Evolutionary conservation across 2,888 invertebrate species (phyloP), one percentile per base, ranked within the genome.

Genomic region (Coenonympha glycerion): DNA sequence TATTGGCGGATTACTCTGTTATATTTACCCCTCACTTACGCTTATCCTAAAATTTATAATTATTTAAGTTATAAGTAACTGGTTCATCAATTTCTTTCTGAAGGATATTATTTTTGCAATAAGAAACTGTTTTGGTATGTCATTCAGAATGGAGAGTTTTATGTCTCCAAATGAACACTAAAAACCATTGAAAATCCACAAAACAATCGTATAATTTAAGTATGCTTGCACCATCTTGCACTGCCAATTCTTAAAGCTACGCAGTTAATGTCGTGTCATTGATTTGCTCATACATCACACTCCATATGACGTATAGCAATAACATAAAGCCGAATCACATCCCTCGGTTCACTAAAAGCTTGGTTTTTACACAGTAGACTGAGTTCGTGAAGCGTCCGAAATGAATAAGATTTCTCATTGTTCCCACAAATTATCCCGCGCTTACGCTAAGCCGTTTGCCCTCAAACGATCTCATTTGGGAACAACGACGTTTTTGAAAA

Each of bases 341-440:
- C 22, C 9, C 9, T 1, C 13, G 18, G 30, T 18, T 30, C 18
- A 13, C 6, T 2, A 41, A 30, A 21, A 39, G 24, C 41, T 19
- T 9, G 33, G 22, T n/a, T 28, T 37, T 50, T 40, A 44, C 28
- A 47, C 39, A 40, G 40, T 19, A 39, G 44, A 44, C 34, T 33
- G 42, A 21, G 21, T 11, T 45, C 15, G 44, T 30, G 18, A 19
- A 30, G 19, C 18, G n/a, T 30, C 30, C 28, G 8, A 30, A 41
- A 41, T 41, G 19, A 26, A 9, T 19, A 36, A 48, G 42, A 26
- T 47, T 52, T 50, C 50, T 52, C 49, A 55, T 57, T 52, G 49
- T 55, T 55, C 51, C 15, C 46, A 28, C 26, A 50, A 49, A 57
- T 57, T 55, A 55, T 48, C 31, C 36, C 40, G 37, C 45, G 39